phyloP scores from a whole-genome alignment of 2,797 vertebrate genomes.

The Mus caroli region DNA sequence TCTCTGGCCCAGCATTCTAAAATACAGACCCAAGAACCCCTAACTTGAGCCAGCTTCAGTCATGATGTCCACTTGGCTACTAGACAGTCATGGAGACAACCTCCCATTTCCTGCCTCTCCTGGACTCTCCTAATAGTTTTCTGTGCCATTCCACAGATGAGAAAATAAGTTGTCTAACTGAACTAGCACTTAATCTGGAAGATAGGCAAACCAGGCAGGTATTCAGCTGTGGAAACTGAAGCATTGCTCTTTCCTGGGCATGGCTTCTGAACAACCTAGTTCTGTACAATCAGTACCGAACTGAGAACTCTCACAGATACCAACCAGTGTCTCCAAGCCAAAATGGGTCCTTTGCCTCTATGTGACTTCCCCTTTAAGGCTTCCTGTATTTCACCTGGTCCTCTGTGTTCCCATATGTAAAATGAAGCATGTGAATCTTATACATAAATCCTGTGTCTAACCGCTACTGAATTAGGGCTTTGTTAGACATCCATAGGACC shows the following conservation, averaged over 20 bases:
- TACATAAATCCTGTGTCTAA: not conserved
- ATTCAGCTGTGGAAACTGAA: too few relatives aligned
- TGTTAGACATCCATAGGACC: accelerated
- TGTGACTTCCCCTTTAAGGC: not conserved
- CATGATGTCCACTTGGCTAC: not conserved
- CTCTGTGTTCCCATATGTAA: not conserved
- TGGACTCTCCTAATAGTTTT: not conserved
- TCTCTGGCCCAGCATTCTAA: not conserved
- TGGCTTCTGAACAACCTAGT: not conserved
- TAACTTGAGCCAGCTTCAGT: not conserved
- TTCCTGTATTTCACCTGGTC: not conserved
- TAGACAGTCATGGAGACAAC: not conserved
- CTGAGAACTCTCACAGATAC: not conserved
- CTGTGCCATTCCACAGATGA: not conserved
- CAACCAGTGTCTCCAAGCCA: not conserved
- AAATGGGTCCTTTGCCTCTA: not conserved
- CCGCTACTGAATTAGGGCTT: not conserved
- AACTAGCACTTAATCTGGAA: not conserved
- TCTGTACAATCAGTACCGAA: not conserved
- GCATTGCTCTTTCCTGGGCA: accelerated
- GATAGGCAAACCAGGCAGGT: not conserved
- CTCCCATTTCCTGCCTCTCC: not conserved
- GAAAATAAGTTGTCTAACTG: not conserved
- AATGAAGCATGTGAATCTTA: not conserved
- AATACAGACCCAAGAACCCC: not conserved